Evolutionary conservation across 1,140 invertebrate species (phyloP), one percentile per base, ranked within the genome.

Genomic region (Venturia canescens): DNA sequence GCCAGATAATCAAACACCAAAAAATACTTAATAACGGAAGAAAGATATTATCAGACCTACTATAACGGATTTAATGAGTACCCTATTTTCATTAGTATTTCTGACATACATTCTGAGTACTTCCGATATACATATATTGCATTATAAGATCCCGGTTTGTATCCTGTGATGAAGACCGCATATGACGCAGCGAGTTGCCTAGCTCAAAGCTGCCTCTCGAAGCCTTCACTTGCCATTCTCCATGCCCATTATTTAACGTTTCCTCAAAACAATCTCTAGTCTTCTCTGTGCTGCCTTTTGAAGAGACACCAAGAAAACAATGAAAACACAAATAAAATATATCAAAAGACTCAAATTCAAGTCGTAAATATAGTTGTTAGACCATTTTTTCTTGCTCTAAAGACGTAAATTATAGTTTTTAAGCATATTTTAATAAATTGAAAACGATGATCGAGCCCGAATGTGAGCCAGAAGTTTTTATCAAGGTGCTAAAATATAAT

Each of bases 251-350:
- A 3, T 66, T 66, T 23, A 27, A 66, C 3, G 23, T 4, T 29
- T 26, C 23, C 23, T 66, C 2, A 66, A 66, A 66, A 15, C 60
- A 66, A 66, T 66, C 23, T 23, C 48, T 72, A 75, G 48, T 31
- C 2, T 57, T 26, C 71, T 29, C 71, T 75, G 26, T 75, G 44
- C 71, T 75, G 71, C 71, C 71, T 75, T 75, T 75, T 57, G 15
- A n/a, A 48, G 50, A 57, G 57, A 75, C 71, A 75, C 71, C 71
- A 75, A 75, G 57, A 57, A 27, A 63, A 9, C 34, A 63, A 63
- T 21, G 23, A 63, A 63, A 26, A 26, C 1, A 23, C 11, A 63
- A 29, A 66, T n/a, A n/a, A n/a, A n/a, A n/a, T n/a, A n/a, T n/a
- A 23, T 66, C 4, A 66, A 26, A 57, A 44, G 38, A 57, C 53